phyloP scores from a whole-genome alignment of 2,797 vertebrate species.

The Hirundo rustica region DNA sequence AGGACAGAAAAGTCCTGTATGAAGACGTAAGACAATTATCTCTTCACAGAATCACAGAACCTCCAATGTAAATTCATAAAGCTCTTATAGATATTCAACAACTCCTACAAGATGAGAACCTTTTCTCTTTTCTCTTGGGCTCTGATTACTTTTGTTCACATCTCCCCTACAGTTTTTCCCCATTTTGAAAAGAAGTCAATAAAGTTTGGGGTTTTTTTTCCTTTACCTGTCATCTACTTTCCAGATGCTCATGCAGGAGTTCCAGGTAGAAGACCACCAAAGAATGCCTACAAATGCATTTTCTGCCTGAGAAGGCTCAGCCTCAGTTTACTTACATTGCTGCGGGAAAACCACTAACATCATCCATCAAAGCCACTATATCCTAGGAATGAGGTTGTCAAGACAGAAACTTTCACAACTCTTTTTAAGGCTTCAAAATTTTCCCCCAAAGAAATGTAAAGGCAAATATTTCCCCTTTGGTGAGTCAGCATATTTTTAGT shows the following conservation, averaged over 20 bases:
- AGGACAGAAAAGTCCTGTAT: rapidly evolving
- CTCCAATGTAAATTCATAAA: not conserved
- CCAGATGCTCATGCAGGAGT: not conserved
- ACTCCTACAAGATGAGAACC: not conserved
- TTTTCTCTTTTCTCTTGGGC: not conserved
- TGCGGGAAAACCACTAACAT: not conserved
- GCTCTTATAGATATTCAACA: not conserved
- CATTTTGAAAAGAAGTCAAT: not conserved
- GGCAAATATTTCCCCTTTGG: not conserved
- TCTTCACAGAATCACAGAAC: not conserved
- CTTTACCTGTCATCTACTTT: not conserved
- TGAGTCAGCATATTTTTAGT: not conserved
- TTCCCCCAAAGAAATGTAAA: not conserved
- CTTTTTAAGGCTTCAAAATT: not conserved
- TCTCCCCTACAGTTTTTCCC: not conserved
- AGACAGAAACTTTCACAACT: not conserved
- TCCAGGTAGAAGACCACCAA: not conserved
- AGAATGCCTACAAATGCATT: not conserved
- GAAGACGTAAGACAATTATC: rapidly evolving
- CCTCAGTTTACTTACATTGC: not conserved
- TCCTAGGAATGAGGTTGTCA: not conserved
- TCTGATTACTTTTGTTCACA: not conserved
- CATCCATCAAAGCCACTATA: not conserved
- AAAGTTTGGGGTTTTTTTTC: not conserved
- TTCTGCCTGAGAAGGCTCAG: not conserved